Conservation (phyloP, 2,113 vertebrate genomes). For the Cyrtonyx montezumae region DNA sequence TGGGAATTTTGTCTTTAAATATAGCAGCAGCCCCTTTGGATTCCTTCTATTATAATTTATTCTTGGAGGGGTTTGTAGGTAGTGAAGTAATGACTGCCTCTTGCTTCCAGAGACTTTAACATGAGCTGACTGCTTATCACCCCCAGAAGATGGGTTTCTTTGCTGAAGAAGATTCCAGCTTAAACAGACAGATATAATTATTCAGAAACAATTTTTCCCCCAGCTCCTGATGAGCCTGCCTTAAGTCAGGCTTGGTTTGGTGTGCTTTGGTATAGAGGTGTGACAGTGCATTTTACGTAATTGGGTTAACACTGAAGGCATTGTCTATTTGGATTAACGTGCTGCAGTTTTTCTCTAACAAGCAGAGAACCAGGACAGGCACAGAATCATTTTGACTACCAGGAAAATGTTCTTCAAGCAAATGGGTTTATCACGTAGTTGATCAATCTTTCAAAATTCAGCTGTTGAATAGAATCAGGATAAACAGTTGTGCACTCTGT, state of each 20-base stretch:
- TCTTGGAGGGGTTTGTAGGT: conserved; percentile 23
- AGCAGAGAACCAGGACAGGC: not conserved
- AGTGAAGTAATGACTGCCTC: not conserved
- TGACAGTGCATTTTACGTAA: not conserved
- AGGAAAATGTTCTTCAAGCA: not conserved
- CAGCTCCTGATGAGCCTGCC: not conserved
- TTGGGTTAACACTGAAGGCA: not conserved
- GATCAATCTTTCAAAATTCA: conserved; percentile 46
- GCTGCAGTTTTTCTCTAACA: not conserved
- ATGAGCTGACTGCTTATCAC: conserved; percentile 25
- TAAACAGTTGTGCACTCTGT: not conserved
- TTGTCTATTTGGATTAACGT: not conserved
- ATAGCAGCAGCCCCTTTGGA: not conserved
- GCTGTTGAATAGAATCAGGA: conserved; percentile 16
- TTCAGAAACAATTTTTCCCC: not conserved
- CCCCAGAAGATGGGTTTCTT: not conserved
- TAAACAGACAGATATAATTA: not conserved
- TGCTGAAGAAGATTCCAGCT: not conserved
- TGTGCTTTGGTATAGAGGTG: not conserved
- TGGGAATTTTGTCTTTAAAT: conserved; percentile 60
- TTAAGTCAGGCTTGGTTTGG: conserved; percentile 1
- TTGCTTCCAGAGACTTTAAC: conserved; percentile 22
- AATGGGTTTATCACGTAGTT: not conserved
- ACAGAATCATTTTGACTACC: not conserved
- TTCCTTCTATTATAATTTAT: conserved; percentile 49